Base-by-base conservation (phyloP, 2,113 vertebrate genomes). In the Ardeotis arabs region DNA sequence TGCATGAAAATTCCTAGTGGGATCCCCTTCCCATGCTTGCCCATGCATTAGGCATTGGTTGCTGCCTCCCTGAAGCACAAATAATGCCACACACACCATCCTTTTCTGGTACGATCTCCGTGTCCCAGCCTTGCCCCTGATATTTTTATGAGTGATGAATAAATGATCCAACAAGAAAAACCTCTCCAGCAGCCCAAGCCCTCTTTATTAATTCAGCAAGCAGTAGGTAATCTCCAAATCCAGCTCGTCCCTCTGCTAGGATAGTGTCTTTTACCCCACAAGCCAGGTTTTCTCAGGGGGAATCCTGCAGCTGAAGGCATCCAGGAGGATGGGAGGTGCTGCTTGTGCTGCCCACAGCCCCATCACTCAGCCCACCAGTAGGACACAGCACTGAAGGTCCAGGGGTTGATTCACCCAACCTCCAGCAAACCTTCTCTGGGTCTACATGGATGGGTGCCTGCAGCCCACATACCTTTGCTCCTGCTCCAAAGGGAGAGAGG, bases 81-180 rank as follows among this genome's bases (percentile, higher is more conserved):
- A 37, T 53, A 47, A 87, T 20, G 55, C 19, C 50, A 47, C 24
- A 16, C 45, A 21, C 7, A 2, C 24, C 47, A 41, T 20, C 59
- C 47, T 58, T 41, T 55, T 33, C 79, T 52, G 47, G 22, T 25
- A 20, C 12, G 18, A 62, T 58, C 53, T 41, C 58, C 13, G 0
- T 25, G 53, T 73, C 66, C 75, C 27, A 19, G 39, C 45, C 60
- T n/a, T 86, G 76, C 50, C 76, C 76, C 28, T 74, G 76, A 19
- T 66, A 29, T 29, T 75, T 86, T 91, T 75, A 70, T 45, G 67
- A 75, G 59, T 52, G 41, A 91, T 91, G 72, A 93, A 95, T 95
- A 95, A 93, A 88, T 86, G 70, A 95, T 83, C 56, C 5, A 23
- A 93, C 75, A 93, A 89, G 90, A 72, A 86, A 89, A 96, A 60